Percentiles rank a stretch among this genome's conserved stretches.
Conservation (phyloP, 53 echinoderm and acorn worm genomes). For the Patiria pectinifera region DNA sequence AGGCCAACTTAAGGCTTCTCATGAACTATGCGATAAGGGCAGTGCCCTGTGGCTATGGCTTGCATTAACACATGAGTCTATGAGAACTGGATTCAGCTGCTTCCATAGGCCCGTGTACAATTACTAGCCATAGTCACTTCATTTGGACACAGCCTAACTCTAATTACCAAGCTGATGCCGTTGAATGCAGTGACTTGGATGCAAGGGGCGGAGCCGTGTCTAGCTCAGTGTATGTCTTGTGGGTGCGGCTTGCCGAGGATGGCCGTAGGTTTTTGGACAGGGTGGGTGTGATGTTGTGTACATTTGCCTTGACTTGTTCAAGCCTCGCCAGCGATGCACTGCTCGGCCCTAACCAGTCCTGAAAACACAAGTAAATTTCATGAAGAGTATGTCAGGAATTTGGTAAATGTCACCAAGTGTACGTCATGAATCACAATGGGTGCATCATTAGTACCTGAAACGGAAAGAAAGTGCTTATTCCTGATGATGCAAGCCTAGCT, state of each 20-base stretch:
- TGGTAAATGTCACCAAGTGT: not conserved
- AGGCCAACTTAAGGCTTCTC: too few species aligned
- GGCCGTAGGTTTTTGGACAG: constrained; percentile 29
- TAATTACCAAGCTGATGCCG: constrained; percentile 73
- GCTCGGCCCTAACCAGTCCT: constrained; percentile 78
- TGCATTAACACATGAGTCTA: too few species aligned
- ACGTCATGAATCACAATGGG: not conserved
- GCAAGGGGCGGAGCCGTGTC: constrained; percentile 80
- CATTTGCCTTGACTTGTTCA: constrained; percentile 68
- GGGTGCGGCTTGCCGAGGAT: constrained; percentile 42
- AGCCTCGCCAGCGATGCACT: constrained; percentile 69
- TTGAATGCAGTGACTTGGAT: constrained; percentile 40
- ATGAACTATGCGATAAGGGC: too few species aligned
- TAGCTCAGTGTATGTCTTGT: constrained; percentile 69
- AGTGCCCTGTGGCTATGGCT: too few species aligned
- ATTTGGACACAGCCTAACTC: not conserved
- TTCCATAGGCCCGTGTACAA: too few species aligned
- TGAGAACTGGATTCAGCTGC: too few species aligned
- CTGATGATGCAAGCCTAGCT: too few species aligned
- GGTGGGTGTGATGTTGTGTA: constrained; percentile 69
- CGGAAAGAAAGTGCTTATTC: not conserved
- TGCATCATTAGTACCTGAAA: not conserved
- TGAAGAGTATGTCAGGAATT: not conserved
- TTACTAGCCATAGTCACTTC: too few species aligned
- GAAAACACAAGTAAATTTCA: not conserved